These are phyloP conservation scores for Chrysomallon squamiferum DNA, from an alignment of 1,140 invertebrate genomes.

Conservation along the genomic window DNA sequence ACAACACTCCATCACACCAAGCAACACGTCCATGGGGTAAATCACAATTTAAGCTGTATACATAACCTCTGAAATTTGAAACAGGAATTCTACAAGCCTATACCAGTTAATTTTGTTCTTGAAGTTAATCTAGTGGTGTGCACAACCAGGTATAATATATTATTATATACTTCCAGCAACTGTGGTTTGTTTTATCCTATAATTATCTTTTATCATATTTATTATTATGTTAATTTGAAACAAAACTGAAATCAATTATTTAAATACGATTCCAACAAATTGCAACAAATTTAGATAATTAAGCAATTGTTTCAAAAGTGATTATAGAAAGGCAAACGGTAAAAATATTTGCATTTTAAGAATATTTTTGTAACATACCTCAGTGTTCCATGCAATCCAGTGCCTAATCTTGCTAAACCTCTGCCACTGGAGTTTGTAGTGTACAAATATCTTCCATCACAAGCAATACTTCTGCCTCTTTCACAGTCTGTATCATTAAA, in stretches of 20 bases:
- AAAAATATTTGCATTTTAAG: no score
- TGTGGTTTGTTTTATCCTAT: no score
- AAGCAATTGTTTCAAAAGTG: no score
- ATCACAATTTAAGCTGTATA: slow-evolving; percentile 56
- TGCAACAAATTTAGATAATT: no score
- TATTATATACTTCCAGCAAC: no score
- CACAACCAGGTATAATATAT: no score
- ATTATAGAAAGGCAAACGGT: no score
- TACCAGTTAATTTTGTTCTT: background rate
- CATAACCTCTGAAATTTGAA: slow-evolving; percentile 52
- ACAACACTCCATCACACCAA: slow-evolving; percentile 40
- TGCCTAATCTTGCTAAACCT: slow-evolving; percentile 60
- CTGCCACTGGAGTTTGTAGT: slow-evolving; percentile 56
- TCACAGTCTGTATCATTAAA: slow-evolving; percentile 42
- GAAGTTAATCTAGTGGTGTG: no score
- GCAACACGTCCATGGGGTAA: slow-evolving; percentile 51
- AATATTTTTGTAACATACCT: slow-evolving; percentile 47
- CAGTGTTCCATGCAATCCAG: slow-evolving; percentile 59
- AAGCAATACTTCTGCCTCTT: slow-evolving; percentile 50
- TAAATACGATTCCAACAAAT: no score
- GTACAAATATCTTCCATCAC: slow-evolving; percentile 59
- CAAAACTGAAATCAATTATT: no score
- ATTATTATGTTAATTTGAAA: no score
- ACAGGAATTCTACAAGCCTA: background rate
- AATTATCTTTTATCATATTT: no score